These are phyloP conservation scores for Ceramica pisi DNA, from an alignment of 2,888 invertebrate species.

Conservation along the genomic window DNA sequence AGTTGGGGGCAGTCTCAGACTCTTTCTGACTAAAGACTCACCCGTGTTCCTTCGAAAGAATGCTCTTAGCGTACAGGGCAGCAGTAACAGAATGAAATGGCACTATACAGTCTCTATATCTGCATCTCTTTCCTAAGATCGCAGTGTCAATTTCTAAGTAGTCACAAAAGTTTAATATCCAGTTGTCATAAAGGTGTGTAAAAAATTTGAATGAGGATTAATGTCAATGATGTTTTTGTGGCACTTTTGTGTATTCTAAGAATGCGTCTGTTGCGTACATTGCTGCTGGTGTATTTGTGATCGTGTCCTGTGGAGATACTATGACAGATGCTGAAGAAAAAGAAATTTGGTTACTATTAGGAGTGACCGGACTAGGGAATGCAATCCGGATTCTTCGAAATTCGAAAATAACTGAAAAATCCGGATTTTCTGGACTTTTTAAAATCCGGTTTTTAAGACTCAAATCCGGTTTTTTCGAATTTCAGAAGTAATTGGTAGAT, in stretches of 20 bases:
- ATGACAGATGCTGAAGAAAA: background rate
- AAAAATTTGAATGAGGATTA: slow-evolving; percentile 11
- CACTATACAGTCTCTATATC: background rate
- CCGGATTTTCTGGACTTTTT: too few species aligned
- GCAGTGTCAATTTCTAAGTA: slow-evolving; percentile 15
- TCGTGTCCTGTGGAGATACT: background rate
- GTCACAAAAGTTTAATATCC: background rate
- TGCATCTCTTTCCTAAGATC: slow-evolving; percentile 12
- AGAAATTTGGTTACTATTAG: background rate
- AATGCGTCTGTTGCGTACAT: slow-evolving; percentile 4
- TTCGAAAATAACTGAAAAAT: too few species aligned
- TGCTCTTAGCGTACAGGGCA: too few species aligned
- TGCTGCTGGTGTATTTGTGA: background rate
- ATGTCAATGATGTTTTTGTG: slow-evolving; percentile 47
- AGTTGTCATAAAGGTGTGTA: slow-evolving; percentile 10
- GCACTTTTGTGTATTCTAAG: slow-evolving; percentile 29
- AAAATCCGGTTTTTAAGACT: too few species aligned
- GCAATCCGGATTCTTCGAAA: too few species aligned
- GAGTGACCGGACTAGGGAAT: too few species aligned
- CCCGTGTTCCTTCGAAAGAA: too few species aligned
- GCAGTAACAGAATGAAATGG: too few species aligned
- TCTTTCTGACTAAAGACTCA: too few species aligned
- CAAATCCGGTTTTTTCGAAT: too few species aligned
- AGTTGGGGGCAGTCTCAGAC: too few species aligned
- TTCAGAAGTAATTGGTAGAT: too few species aligned